Evolutionary conservation across 2,888 invertebrate species (phyloP), one percentile per base, ranked within the genome.

Genomic region (Dascillus cervinus): DNA sequence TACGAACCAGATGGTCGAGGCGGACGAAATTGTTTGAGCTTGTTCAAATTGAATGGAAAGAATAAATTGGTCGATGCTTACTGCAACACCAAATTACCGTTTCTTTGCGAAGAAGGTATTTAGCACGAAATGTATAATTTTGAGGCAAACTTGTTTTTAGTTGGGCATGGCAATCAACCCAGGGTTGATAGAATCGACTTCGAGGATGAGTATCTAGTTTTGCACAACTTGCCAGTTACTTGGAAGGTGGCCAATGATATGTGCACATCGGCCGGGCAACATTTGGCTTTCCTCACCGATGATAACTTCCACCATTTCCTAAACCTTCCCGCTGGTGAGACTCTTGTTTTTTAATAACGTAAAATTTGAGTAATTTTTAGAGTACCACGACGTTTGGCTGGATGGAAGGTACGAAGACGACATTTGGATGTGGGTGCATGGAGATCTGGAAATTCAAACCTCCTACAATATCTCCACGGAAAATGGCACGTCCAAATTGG

Each of bases 241-340:
- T 26, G 26, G 26, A 9, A 26, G 9, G 26, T 17, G 14, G 26
- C 26, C 8, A 26, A 26, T 9, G 10, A 26, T n/a, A 26, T 26
- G 26, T 26, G 26, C 4, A 19, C 9, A 10, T 14, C 26, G 15
- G 26, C 26, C 11, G 26, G 26, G 11, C 26, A 26, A 4, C 15
- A 26, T 15, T 15, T 26, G 5, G 26, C 26, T 6, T 5, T 11
- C 6, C 15, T 26, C 8, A 15, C 15, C 8, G 9, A 26, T n/a
- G 15, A 14, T 11, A 26, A 26, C 19, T 15, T 10, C 1, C 2
- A 26, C 1, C 17, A 26, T 15, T 26, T 26, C 6, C 3, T 26
- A 6, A 15, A 17, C 11, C 8, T 26, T 6, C 26, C 26, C 3
- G 10, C 15, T 11, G 26, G 26, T 26, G 11, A n/a, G n/a, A n/a